Conservation (phyloP, 2,113 vertebrate species). For the Colinus virginianus region DNA sequence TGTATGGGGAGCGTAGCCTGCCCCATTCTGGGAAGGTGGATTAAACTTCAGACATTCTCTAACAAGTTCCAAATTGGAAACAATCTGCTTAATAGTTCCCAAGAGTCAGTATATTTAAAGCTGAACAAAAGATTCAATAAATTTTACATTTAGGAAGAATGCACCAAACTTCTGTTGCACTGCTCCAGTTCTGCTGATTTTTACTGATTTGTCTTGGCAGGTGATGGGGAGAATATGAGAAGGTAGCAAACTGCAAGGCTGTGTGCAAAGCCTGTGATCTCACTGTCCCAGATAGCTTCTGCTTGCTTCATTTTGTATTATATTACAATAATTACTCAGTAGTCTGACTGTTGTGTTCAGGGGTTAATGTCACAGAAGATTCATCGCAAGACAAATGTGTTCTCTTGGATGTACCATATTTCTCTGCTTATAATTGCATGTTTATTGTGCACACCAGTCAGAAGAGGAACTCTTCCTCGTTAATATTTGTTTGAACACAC, state of each 20-base stretch:
- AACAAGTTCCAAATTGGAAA: background rate
- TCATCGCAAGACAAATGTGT: background rate
- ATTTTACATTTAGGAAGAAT: background rate
- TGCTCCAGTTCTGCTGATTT: background rate
- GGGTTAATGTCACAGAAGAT: slow-evolving; percentile 61
- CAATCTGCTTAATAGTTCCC: background rate
- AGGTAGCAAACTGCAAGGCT: slow-evolving; percentile 45
- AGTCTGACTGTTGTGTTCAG: background rate
- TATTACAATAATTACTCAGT: background rate
- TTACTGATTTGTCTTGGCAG: slow-evolving; percentile 48
- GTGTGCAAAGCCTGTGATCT: slow-evolving; percentile 36
- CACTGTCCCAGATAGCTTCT: background rate
- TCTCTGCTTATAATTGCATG: slow-evolving; percentile 7
- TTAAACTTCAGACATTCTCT: background rate
- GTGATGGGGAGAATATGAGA: slow-evolving; percentile 29
- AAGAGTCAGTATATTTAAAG: background rate
- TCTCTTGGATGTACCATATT: background rate
- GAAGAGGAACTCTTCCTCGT: slow-evolving; percentile 20
- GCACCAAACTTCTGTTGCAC: background rate
- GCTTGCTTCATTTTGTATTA: slow-evolving; percentile 11
- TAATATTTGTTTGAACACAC: background rate
- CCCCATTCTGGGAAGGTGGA: slow-evolving; percentile 15
- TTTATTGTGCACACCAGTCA: background rate
- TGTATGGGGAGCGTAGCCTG: background rate
- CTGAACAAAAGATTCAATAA: background rate